Base-by-base conservation (phyloP, 2,797 vertebrate genomes). In the Tadarida brasiliensis region DNA sequence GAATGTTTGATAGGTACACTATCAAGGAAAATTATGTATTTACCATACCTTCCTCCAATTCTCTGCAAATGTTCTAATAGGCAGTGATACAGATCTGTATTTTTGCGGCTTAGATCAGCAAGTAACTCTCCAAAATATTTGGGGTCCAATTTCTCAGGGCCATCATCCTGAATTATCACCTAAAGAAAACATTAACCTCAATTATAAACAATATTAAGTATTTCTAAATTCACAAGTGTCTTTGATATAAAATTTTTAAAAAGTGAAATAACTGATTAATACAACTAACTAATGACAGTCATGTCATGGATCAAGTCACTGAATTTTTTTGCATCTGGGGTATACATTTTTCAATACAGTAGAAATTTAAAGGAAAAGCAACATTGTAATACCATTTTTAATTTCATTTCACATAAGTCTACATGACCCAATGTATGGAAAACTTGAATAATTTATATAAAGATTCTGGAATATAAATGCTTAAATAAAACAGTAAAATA, bases 71-170 rank as follows among this genome's bases (percentile, higher is more conserved):
- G 99, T 87, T 99, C 99, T 0, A 99, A 98, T 96, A 99, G 98
- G 97, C 99, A 99, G 93, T 98, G 98, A 98, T 99, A 98, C 95
- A 99, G 98, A 98, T 99, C 99, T 0, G 91, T 98, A 98, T 99
- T 99, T 98, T 99, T 99, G 97, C 99, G 99, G 98, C 99, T 99
- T 96, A 99, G 98, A 16, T 99, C 99, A 0, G 99, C 99, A 87
- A 99, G 99, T 91, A 99, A 99, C 97, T 99, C 99, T 0, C 99
- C 99, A 0, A 99, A 99, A 98, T 99, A 99, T 22, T 99, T 99
- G 0, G 99, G 99, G 98, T 99, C 99, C 98, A 99, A 87, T 97
- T 99, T 99, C 0, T 98, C 95, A 71, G 97, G 98, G 67, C 97
- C 97, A 0, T 94, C 97, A 3, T 98, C 97, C 73, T 97, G 96